Base-by-base conservation (phyloP, 2,113 vertebrate genomes). In the Rhadina sibilatrix region DNA sequence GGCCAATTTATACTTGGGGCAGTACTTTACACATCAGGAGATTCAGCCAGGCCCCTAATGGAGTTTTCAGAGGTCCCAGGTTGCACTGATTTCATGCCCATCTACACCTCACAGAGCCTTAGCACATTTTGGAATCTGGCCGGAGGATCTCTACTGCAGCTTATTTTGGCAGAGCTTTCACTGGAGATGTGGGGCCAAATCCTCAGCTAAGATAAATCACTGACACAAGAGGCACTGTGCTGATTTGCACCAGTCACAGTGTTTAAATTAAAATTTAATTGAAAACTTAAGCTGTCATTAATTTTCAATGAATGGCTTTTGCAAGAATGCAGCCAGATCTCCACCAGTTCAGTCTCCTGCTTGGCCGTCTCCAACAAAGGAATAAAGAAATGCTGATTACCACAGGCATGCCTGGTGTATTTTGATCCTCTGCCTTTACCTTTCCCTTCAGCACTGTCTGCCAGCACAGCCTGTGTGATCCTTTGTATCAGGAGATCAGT, bases 261-360 rank as follows among this genome's bases (percentile, higher is more conserved):
- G 54, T 56, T 76, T 47, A 74, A 83, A 96, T 97, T 76, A 91
- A 96, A 88, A 74, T 90, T 83, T 93, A 95, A 97, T 96, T 82
- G 95, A 83, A 95, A 95, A 94, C 87, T 93, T 94, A 90, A 97
- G 94, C 92, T 86, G 79, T 54, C 94, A 50, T 96, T 95, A 97
- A 93, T 96, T 95, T 70, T 80, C 92, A 77, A 22, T 70, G 87
- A 37, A 38, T 37, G 84, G 30, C 66, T 95, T 63, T 72, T 66
- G 87, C 66, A 54, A 69, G 84, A 59, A 93, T 46, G 79, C 87
- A 85, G 95, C 75, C 93, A 49, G 82, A 69, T 35, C 91, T 80
- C 40, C 81, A 25, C 66, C 70, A 6, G 40, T 3, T 33, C 72
- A 3, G 18, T 5, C 70, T 47, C 46, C 46, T 47, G 46, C 46